Conservation (phyloP, 2,797 vertebrate genomes). For the Lagodon rhomboides region DNA sequence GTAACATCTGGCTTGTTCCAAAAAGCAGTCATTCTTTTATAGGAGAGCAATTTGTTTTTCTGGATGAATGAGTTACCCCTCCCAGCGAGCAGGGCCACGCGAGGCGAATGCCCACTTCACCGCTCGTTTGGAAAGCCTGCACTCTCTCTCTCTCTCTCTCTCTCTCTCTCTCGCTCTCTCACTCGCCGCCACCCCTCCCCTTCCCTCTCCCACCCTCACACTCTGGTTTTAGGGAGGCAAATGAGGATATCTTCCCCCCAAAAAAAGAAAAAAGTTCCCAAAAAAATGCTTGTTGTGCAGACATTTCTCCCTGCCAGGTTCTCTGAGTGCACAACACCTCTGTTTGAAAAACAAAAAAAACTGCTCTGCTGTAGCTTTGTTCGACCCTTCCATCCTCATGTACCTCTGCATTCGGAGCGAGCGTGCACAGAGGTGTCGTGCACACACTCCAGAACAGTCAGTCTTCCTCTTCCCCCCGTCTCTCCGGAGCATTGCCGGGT, state of each 20-base stretch:
- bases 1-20: constrained; percentile 80
- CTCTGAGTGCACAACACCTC: constrained; percentile 1
- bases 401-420: constrained; percentile 30
- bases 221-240: background rate
- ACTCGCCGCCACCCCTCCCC: background rate
- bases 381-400: constrained; percentile 1
- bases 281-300: constrained; percentile 7
- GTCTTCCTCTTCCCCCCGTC: background rate
- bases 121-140: constrained; percentile 38
- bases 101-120: constrained; percentile 53
- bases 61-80: constrained; percentile 64
- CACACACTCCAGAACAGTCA: background rate
- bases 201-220: background rate
- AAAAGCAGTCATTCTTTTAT: constrained; percentile 67
- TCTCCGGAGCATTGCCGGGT: constrained; percentile 15
- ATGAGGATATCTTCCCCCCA: background rate
- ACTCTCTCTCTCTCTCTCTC: background rate
- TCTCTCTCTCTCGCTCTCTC: background rate
- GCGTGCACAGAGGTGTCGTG: background rate
- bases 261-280: constrained; percentile 15
- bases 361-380: constrained; percentile 10
- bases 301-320: background rate
- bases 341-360: background rate
- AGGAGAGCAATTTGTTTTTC: constrained; percentile 69
- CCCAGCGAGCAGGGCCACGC: constrained; percentile 42